Evolutionary conservation across 2,797 vertebrate species (phyloP).

Genomic region (Acridotheres tristis): DNA sequence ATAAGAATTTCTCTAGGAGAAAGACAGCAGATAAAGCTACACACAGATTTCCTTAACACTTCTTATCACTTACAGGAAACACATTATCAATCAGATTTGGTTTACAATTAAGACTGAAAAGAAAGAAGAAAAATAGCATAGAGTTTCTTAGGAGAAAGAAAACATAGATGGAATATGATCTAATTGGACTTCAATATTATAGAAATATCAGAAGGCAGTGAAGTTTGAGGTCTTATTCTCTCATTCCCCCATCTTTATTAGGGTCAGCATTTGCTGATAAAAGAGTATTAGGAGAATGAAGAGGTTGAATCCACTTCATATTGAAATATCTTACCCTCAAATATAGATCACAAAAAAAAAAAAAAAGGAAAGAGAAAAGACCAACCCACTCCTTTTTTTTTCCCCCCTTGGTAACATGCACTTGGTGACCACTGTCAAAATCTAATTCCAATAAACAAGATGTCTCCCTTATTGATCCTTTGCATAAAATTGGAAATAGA

Average conservation of each 20-base stretch:
- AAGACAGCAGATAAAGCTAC: not conserved
- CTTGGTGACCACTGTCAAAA: not conserved
- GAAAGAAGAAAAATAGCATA: not conserved
- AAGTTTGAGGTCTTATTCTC: not conserved
- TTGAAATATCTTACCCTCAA: not conserved
- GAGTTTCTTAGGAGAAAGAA: not conserved
- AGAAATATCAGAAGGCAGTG: not conserved
- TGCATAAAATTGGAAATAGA: not conserved
- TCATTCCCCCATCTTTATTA: not conserved
- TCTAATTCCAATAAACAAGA: not conserved
- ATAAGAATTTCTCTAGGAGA: not conserved
- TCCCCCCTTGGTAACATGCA: not conserved
- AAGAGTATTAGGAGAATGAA: not conserved
- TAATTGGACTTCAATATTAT: not conserved
- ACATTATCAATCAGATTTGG: not conserved
- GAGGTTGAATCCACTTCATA: not conserved
- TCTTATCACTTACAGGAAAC: not conserved
- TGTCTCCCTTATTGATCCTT: not conserved
- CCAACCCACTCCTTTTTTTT: rapidly evolving
- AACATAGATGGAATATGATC: not conserved
- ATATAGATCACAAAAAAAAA: not conserved
- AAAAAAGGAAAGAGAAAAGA: not conserved
- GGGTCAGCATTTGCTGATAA: not conserved
- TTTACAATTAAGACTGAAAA: not conserved
- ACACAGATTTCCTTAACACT: not conserved